Evolutionary conservation across 2,888 invertebrate species (phyloP).

Genomic region (Protonemura montana): DNA sequence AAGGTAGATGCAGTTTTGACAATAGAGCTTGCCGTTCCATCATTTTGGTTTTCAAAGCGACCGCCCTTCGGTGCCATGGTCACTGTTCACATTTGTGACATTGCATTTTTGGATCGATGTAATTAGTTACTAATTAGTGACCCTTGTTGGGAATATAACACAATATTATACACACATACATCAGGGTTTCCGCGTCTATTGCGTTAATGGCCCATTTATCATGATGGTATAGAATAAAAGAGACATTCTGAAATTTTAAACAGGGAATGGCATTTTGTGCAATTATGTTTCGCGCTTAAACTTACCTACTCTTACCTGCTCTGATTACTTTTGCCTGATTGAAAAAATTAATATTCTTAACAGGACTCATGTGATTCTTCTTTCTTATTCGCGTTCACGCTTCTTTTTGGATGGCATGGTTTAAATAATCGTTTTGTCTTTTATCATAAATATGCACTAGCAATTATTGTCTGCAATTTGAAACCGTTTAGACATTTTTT

Average conservation of each 20-base stretch:
- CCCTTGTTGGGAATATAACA: no score
- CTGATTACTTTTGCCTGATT: not conserved
- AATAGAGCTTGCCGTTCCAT: not conserved
- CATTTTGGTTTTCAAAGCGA: not conserved
- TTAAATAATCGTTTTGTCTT: not conserved
- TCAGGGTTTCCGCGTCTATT: no score
- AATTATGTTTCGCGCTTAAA: not conserved
- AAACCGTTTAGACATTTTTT: not conserved
- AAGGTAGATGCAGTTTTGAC: conserved; percentile 7
- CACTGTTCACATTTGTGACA: not conserved
- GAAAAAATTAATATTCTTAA: not conserved
- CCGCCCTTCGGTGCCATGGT: not conserved
- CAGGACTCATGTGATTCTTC: not conserved
- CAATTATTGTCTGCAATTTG: not conserved
- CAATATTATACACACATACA: no score
- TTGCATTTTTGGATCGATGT: not conserved
- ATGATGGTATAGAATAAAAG: no score
- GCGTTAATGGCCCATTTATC: no score
- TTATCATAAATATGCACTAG: not conserved
- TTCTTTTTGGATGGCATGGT: not conserved
- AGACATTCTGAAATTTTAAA: not conserved
- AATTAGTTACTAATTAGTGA: not conserved
- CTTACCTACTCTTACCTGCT: not conserved
- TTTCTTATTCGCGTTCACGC: not conserved
- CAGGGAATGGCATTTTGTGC: not conserved